Base-by-base conservation (phyloP, 2,797 vertebrate species). In the Bradypodion pumilum region DNA sequence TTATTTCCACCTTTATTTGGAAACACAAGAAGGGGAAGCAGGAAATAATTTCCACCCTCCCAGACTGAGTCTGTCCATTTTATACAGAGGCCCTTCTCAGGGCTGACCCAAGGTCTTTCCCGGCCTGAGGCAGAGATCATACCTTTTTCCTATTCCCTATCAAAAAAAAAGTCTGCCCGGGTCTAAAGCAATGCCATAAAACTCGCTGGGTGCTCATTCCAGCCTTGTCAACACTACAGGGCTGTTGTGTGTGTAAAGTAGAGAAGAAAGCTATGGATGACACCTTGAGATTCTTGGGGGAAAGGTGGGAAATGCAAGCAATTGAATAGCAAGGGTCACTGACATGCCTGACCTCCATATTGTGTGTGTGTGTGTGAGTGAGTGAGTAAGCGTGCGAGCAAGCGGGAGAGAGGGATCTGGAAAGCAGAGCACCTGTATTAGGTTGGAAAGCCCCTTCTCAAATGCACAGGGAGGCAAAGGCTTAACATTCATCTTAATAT, bases 401-500 rank as follows among this genome's bases (percentile, higher is more conserved):
- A 56, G 46, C 12, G 46, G 49, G 46, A 4, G 46, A 2, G 52
- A 2, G 12, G 29, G 27, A 21, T 1, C 35, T n/a, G 35, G 15
- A 23, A 15, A 12, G 6, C 42, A 42, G 8, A 10, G 9, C 27
- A 16, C 46, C 10, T 9, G 65, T n/a, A 13, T 3, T 81, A 85
- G 86, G 66, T 84, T 74, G 82, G 29, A 69, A 85, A 81, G 69
- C 21, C 35, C 85, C 70, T 65, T 60, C 25, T 0, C 2, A 66
- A 86, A 77, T 0, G 74, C 81, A 88, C 72, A 84, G 86, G 86
- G 46, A 90, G 91, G 46, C 15, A 72, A 86, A 62, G 86, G 65
- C 91, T 79, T 88, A 13, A 82, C 87, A n/a, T 72, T 84, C 13
- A 69, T 62, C 84, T 94, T 94, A 94, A 92, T 89, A 94, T 94